These are phyloP conservation scores for Lutraria lutraria DNA, from an alignment of 2,888 invertebrate species.

Conservation along the genomic window DNA sequence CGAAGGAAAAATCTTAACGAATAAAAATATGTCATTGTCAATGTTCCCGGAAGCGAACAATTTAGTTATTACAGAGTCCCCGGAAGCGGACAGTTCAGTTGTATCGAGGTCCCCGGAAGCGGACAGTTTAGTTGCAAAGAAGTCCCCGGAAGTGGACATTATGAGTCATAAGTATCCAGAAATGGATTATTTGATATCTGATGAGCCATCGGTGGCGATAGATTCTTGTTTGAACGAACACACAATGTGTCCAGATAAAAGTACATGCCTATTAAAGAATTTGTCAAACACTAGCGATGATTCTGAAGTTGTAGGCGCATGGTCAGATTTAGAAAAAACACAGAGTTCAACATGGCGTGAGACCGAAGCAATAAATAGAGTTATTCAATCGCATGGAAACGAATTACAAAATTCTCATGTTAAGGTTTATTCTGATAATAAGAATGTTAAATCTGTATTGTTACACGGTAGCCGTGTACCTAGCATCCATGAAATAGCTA, in stretches of 20 bases:
- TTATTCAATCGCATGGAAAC: not conserved
- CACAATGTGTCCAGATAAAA: too few species aligned
- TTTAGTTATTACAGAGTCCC: not conserved
- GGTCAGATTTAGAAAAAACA: too few species aligned
- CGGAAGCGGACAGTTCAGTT: not conserved
- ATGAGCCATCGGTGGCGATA: too few species aligned
- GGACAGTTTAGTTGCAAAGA: not conserved
- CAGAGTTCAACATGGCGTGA: conserved; percentile 17
- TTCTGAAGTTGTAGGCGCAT: too few species aligned
- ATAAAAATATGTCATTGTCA: not conserved
- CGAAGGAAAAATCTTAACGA: not conserved
- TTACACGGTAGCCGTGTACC: conserved; percentile 30
- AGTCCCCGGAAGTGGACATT: too few species aligned
- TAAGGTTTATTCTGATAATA: conserved; percentile 38
- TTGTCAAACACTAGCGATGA: too few species aligned
- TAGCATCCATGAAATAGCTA: conserved; percentile 9
- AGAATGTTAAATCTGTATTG: conserved; percentile 27
- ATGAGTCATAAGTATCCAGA: too few species aligned
- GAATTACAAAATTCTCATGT: not conserved
- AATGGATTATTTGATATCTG: too few species aligned
- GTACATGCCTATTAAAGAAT: too few species aligned
- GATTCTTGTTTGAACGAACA: too few species aligned
- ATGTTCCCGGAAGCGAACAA: conserved; percentile 34
- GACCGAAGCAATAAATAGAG: not conserved
- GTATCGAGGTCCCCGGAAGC: too few species aligned